A percentile compares a stretch with the other conserved stretches of the same genome.
Conservation (phyloP, 2,113 vertebrate species). For the Xiphorhynchus elegans region DNA sequence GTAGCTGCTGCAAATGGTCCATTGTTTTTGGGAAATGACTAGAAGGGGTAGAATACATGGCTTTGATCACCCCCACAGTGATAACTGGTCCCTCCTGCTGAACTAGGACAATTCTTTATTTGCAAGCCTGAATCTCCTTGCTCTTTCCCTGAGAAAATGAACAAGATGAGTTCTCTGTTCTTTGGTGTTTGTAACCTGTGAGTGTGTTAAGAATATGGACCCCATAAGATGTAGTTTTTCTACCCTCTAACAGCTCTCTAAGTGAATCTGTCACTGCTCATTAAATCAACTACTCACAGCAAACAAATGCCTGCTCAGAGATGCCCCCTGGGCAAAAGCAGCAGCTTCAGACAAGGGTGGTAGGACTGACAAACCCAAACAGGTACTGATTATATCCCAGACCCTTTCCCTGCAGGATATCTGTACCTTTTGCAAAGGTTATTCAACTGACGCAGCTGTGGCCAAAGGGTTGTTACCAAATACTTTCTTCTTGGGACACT, state of each 20-base stretch:
- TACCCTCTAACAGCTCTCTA: neutral
- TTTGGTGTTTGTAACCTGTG: neutral
- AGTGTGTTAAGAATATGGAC: neutral
- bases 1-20: no score
- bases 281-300: neutral
- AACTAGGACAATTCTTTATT: no score
- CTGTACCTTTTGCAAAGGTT: neutral
- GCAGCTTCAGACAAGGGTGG: neutral
- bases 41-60: no score
- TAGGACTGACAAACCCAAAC: neutral
- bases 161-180: neutral
- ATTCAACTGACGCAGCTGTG: neutral
- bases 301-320: neutral
- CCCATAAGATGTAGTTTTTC: neutral
- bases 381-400: neutral
- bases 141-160: neutral
- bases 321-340: neutral
- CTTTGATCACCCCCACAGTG: no score
- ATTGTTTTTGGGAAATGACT: no score
- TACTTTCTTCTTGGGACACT: neutral
- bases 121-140: neutral
- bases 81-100: no score
- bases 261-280: neutral
- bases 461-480: neutral
- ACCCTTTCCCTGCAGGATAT: neutral